Conservation (phyloP, 2,113 vertebrate genomes). For the Anhinga anhinga region DNA sequence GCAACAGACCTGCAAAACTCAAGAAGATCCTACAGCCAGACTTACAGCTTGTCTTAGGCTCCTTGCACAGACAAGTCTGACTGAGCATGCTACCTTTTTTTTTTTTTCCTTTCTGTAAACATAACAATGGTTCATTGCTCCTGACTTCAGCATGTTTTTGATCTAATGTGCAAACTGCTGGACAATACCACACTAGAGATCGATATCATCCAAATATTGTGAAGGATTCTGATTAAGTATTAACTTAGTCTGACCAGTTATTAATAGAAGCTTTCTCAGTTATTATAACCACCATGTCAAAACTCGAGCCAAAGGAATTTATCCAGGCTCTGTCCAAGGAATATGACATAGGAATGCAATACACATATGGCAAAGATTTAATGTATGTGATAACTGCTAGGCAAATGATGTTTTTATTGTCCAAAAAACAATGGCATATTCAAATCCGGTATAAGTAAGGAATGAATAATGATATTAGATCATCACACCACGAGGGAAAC, state of each 20-base stretch:
- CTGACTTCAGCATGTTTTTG: background rate
- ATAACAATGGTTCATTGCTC: background rate
- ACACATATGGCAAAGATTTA: conserved; percentile 63
- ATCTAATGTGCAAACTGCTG: background rate
- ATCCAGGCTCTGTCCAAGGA: conserved; percentile 31
- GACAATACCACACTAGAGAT: background rate
- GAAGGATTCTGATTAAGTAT: background rate
- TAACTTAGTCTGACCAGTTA: conserved; percentile 9
- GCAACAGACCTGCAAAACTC: background rate
- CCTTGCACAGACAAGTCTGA: background rate
- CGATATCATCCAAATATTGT: background rate
- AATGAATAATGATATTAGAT: conserved; percentile 53
- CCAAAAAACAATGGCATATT: conserved; percentile 60
- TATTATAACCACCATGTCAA: conserved; percentile 11
- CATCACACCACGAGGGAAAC: background rate
- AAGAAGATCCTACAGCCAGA: background rate
- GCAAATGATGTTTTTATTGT: conserved; percentile 52
- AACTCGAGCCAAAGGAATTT: conserved; percentile 48
- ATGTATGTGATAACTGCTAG: conserved; percentile 52
- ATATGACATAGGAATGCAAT: conserved; percentile 40
- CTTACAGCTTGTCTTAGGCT: background rate
- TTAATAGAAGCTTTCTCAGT: conserved; percentile 36
- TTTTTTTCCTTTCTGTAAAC: background rate
- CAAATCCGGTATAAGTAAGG: conserved; percentile 32
- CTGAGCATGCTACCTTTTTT: background rate